phyloP scores from a whole-genome alignment of 2,113 vertebrate genomes.

The Urocitellus parryii region DNA sequence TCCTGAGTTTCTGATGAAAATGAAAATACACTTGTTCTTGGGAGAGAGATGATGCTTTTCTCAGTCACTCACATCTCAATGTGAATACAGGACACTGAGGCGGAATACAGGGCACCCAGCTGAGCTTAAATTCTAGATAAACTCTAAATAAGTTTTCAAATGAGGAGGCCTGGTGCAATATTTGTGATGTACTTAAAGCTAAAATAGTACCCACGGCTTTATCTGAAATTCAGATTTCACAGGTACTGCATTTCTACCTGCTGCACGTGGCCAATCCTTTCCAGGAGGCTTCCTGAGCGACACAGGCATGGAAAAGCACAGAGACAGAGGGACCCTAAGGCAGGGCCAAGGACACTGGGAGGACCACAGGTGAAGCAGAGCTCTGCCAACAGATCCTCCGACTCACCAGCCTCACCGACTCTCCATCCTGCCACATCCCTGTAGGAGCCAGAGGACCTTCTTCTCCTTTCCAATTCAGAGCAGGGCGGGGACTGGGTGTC shows the following conservation, averaged over 20 bases:
- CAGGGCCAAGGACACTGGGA: not conserved
- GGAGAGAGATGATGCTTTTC: not conserved
- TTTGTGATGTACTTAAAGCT: not conserved
- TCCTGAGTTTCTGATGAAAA: not conserved
- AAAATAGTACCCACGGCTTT: not conserved
- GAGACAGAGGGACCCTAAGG: not conserved
- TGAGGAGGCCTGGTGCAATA: not conserved
- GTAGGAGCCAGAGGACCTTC: not conserved
- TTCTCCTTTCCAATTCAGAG: not conserved
- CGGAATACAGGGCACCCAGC: not conserved
- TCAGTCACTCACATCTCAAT: not conserved
- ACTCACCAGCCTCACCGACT: not conserved
- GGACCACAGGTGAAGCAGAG: not conserved
- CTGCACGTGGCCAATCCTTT: not conserved
- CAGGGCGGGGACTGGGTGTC: not conserved
- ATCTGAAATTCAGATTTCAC: slow-evolving; percentile 29
- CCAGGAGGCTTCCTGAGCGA: not conserved
- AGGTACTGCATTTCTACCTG: not conserved
- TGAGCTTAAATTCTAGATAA: slow-evolving; percentile 17
- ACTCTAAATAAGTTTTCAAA: not conserved
- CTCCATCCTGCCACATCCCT: not conserved
- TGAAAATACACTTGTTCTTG: not conserved
- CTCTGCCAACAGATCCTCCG: not conserved
- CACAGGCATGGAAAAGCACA: not conserved
- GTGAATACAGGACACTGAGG: not conserved